phyloP scores from a whole-genome alignment of 2,113 vertebrate species.

The Rhegmatorhina hoffmannsi region DNA sequence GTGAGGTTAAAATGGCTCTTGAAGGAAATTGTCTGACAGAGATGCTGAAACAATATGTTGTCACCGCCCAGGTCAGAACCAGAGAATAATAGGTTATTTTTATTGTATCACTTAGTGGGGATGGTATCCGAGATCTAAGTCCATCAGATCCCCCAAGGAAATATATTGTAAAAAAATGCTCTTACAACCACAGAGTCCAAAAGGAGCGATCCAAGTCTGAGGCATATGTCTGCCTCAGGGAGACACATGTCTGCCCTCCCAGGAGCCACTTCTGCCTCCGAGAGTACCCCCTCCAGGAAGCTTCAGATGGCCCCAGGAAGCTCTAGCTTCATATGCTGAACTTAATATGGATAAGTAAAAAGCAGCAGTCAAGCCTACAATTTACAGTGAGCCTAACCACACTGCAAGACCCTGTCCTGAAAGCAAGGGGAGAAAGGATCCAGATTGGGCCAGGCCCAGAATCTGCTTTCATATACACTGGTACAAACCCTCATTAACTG shows the following conservation, averaged over 20 bases:
- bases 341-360: conserved; percentile 33
- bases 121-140: conserved; percentile 63
- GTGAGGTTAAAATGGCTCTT: conserved; percentile 70
- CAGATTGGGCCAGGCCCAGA: not conserved
- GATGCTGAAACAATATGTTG: conserved; percentile 71
- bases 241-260: conserved; percentile 32
- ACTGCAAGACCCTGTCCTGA: not conserved
- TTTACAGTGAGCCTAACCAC: not conserved
- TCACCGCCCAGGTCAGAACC: conserved; percentile 67
- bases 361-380: not conserved
- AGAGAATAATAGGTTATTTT: conserved; percentile 73
- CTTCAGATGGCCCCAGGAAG: conserved; percentile 15
- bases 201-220: not conserved
- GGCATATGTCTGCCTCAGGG: not conserved
- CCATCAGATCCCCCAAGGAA: conserved; percentile 59
- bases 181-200: conserved; percentile 14
- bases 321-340: conserved; percentile 42
- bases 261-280: conserved; percentile 27
- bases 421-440: not conserved
- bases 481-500: not conserved
- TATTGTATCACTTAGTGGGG: conserved; percentile 65
- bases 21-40: conserved; percentile 67
- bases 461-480: not conserved
- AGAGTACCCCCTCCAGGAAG: conserved; percentile 34
- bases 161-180: conserved; percentile 51